These are phyloP conservation scores for Oithona nana DNA, from an alignment of 2,888 invertebrate species.

Conservation along the genomic window DNA sequence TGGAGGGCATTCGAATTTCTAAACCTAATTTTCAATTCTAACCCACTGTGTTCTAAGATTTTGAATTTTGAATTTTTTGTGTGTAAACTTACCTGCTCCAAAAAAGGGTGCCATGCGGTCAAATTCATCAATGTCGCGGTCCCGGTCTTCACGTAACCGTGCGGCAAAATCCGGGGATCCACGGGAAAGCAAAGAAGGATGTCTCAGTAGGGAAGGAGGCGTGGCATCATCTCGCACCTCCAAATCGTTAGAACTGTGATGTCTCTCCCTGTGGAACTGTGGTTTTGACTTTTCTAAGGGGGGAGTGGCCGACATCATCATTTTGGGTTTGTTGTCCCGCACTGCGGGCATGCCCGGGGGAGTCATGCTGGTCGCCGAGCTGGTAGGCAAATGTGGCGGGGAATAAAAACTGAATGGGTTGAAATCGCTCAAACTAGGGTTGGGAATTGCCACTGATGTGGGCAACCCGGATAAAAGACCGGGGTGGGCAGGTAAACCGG, in stretches of 20 bases:
- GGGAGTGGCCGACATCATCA: constrained; percentile 43
- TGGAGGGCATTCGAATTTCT: no score
- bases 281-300: constrained; percentile 11
- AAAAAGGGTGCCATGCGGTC: constrained; percentile 1
- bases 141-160: background rate
- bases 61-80: no score
- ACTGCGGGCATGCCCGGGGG: constrained; percentile 28
- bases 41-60: no score
- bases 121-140: constrained; percentile 5
- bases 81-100: background rate
- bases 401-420: constrained; percentile 76
- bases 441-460: constrained; percentile 87
- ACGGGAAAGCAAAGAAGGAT: background rate
- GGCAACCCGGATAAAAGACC: constrained; percentile 24
- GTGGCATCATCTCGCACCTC: background rate
- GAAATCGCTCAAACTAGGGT: constrained; percentile 83
- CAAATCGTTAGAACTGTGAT: background rate
- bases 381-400: constrained; percentile 40
- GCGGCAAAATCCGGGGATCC: constrained; percentile 3
- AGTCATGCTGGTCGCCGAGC: constrained; percentile 57
- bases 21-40: no score
- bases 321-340: constrained; percentile 26
- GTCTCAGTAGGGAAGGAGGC: background rate
- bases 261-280: constrained; percentile 7
- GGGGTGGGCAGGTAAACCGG: constrained; percentile 22